Evolutionary conservation across 2,113 vertebrate species (phyloP), one percentile per base, ranked within the genome.

Genomic region (Anarhynchus alexandrinus): DNA sequence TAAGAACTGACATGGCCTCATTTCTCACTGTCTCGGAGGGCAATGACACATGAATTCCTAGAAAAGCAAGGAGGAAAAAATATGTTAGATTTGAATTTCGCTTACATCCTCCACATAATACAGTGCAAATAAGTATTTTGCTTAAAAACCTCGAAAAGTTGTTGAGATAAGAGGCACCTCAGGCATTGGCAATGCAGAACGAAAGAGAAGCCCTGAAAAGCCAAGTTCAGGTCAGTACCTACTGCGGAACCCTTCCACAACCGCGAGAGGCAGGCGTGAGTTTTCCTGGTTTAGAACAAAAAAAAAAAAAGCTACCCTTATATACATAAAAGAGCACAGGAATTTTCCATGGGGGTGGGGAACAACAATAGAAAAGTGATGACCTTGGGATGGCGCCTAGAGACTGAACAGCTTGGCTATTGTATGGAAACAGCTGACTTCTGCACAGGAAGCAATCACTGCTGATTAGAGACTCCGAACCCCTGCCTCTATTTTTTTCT

Each of bases 371-470:
- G 97, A 97, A 97, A 97, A 97, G 82, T 88, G 92, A 92, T 97
- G 97, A 98, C 97, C 97, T 98, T 99, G 98, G 96, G 98, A 97
- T 97, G 98, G 98, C 97, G 98, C 98, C 98, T 98, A 96, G 95
- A 97, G 98, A 95, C 89, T 95, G 93, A 79, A 91, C 82, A 96
- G 82, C 51, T 95, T 92, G 84, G 47, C 96, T 94, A 96, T 97
- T 98, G 96, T 98, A 72, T 93, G 85, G 97, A 98, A 98, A 96
- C 98, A 98, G 98, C 98, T 98, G 98, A 98, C 97, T 97, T 97
- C 96, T 97, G 97, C 89, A 97, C 96, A 98, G 98, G 98, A 99
- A 98, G 95, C 93, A 97, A 97, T 98, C 96, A 91, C 69, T 86
- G 88, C 86, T 96, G 97, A 94, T 97, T 98, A 94, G 92, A 89